Base-by-base conservation (phyloP, 2,888 invertebrate species). In the Gymnosoma rotundatum region DNA sequence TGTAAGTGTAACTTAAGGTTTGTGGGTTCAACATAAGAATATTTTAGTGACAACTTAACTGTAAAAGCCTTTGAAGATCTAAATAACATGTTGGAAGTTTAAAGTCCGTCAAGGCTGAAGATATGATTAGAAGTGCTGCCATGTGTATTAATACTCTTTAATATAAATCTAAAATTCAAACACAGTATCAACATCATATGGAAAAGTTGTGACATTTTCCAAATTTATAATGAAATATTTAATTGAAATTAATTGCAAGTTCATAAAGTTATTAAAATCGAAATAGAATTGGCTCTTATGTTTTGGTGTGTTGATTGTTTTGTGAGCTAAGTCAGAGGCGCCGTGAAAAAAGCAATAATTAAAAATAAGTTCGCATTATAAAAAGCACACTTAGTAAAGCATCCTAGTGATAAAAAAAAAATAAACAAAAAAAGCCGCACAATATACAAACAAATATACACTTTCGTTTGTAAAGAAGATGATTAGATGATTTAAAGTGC, bases 101-200 rank as follows among this genome's bases (percentile, higher is more conserved):
- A 25, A 25, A 48, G 14, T 60, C 58, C 50, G 60, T 61, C 60
- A 73, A 73, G 72, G 72, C 36, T 73, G 72, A 50, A 61, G 21
- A 38, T 60, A 16, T 21, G 50, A 61, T 38, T 61, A 73, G 18
- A 32, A 50, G 50, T 61, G n/a, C n/a, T 50, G 16, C 20, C 38
- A 61, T 61, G 60, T 60, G 48, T 48, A 48, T 45, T 70, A 48
- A 48, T 32, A 48, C 32, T 45, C 14, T 32, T 48, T 16, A 48
- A 48, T n/a, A 48, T 48, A 48, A 16, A 48, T 48, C 16, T 48
- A 48, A 48, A 48, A 48, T 16, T 48, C 16, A 48, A 48, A n/a
- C n/a, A 48, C n/a, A 48, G 6, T 48, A 48, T n/a, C 14, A 32
- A 32, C 32, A 25, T 2, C 45, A n/a, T 48, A 48, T 50, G 32